Percentiles rank a stretch among this genome's conserved stretches.
Evolutionary conservation across 2,797 vertebrate species (phyloP).

Genomic region (Denticeps clupeoides): DNA sequence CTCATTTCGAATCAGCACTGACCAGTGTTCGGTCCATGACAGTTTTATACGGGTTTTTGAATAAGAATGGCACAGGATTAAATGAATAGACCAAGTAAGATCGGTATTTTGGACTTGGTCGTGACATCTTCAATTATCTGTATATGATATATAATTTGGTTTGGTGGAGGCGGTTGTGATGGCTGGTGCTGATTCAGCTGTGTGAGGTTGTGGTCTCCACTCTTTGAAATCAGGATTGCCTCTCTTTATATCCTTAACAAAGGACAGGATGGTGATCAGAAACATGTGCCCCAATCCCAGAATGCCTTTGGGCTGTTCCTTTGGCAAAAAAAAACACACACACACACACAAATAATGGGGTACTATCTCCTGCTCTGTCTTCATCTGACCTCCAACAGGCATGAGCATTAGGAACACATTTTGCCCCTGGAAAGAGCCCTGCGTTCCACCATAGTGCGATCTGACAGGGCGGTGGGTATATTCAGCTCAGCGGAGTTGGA

Average conservation of each 20-base stretch:
- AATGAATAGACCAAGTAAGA: too few relatives aligned
- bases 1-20: too few relatives aligned
- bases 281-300: constrained; percentile 5
- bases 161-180: neutral
- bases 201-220: neutral
- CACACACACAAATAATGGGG: neutral
- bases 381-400: constrained; percentile 6
- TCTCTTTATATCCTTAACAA: constrained; percentile 14
- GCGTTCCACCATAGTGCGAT: neutral
- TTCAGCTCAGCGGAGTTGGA: neutral
- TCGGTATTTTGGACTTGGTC: too few relatives aligned
- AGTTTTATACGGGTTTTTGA: too few relatives aligned
- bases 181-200: neutral
- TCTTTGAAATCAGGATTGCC: constrained; percentile 7
- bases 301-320: neutral
- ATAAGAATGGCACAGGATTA: too few relatives aligned
- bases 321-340: neutral
- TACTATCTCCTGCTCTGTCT: neutral
- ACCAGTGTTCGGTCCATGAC: too few relatives aligned
- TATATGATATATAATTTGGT: neutral
- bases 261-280: constrained; percentile 13
- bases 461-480: neutral
- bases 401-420: constrained; percentile 23
- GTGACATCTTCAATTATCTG: neutral
- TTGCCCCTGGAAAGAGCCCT: neutral